phyloP scores from a whole-genome alignment of 2,797 vertebrate species.

The Peromyscus melanophrys region DNA sequence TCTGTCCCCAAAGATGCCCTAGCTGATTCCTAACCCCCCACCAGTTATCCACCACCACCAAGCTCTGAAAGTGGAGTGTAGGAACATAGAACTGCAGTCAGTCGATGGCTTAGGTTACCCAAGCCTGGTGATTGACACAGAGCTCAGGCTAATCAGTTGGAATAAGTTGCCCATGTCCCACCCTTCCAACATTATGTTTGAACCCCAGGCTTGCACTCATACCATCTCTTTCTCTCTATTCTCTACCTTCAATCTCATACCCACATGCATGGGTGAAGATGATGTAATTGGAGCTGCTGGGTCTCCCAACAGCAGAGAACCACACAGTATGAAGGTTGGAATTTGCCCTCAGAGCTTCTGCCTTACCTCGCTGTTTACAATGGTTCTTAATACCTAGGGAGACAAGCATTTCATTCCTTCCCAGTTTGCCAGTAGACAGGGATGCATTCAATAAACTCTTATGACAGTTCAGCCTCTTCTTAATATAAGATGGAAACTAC shows the following conservation, averaged over 20 bases:
- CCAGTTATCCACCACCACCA: no score
- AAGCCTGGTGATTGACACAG: not conserved
- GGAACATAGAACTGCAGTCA: not conserved
- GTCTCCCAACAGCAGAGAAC: not conserved
- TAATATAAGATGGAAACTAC: constrained; percentile 3
- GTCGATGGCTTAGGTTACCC: no score
- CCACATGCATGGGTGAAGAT: rapidly evolving
- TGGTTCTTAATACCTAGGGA: not conserved
- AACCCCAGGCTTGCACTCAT: not conserved
- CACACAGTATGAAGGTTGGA: not conserved
- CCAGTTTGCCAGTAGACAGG: no score
- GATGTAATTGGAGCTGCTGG: not conserved
- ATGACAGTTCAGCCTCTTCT: no score
- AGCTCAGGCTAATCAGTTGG: not conserved
- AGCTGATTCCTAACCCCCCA: not conserved
- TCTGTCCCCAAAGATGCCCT: not conserved
- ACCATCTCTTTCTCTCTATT: rapidly evolving
- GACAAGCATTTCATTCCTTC: not conserved
- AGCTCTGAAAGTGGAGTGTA: rapidly evolving
- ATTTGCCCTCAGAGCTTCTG: not conserved
- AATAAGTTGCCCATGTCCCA: not conserved
- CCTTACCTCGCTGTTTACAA: not conserved
- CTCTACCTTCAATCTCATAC: rapidly evolving
- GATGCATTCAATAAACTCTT: not conserved
- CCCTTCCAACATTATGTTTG: no score